Evolutionary conservation across 2,888 invertebrate genomes (phyloP).

Genomic region (Scelioninae gen. 1): DNA sequence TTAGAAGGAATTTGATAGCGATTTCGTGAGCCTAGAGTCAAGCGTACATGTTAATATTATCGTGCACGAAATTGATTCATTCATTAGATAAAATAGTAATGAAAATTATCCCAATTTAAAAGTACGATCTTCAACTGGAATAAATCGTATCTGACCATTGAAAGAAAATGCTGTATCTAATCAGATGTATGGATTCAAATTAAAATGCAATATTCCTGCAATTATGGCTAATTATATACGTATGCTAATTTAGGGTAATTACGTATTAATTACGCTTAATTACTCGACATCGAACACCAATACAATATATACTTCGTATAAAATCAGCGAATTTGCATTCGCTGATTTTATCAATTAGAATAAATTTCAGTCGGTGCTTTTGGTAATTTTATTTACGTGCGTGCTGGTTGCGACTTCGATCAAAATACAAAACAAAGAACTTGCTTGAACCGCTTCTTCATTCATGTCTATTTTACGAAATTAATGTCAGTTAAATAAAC

Average conservation of each 20-base stretch:
- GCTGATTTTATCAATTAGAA: slow-evolving; percentile 52
- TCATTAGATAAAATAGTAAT: slow-evolving; percentile 19
- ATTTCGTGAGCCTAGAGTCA: slow-evolving; percentile 8
- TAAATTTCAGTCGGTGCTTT: slow-evolving; percentile 21
- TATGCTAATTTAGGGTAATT: slow-evolving; percentile 61
- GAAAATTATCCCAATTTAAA: slow-evolving; percentile 6
- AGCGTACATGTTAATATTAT: slow-evolving; percentile 11
- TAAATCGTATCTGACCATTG: slow-evolving; percentile 6
- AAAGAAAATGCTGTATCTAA: slow-evolving; percentile 12
- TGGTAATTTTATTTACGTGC: neutral
- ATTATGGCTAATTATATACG: slow-evolving; percentile 55
- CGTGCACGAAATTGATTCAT: slow-evolving; percentile 15
- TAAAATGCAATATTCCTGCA: slow-evolving; percentile 47
- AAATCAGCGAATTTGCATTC: slow-evolving; percentile 50
- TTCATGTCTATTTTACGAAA: neutral
- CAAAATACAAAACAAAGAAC: neutral
- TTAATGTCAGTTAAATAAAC: neutral
- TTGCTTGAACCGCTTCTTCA: neutral
- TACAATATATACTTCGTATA: slow-evolving; percentile 45
- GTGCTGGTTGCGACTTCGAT: too few species aligned
- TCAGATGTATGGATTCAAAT: slow-evolving; percentile 31
- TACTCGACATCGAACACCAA: slow-evolving; percentile 57
- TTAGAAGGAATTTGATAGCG: slow-evolving; percentile 6
- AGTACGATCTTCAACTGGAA: slow-evolving; percentile 1
- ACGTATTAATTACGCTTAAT: slow-evolving; percentile 55